These are phyloP conservation scores for Podargus strigoides DNA, from an alignment of 2,797 vertebrate genomes.

Conservation along the genomic window DNA sequence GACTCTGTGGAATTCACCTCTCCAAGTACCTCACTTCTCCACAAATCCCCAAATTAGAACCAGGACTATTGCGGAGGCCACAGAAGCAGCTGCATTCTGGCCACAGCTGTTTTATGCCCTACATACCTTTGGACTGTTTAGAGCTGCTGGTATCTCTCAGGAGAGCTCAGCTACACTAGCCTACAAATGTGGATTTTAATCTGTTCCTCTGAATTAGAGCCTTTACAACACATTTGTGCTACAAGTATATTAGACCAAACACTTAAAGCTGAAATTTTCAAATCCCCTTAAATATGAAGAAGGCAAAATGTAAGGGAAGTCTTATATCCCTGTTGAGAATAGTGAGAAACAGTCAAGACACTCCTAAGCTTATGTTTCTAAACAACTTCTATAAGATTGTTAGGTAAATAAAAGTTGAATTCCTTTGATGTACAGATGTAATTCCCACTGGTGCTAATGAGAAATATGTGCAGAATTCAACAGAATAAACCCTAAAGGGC, in stretches of 20 bases:
- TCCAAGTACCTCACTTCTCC: not conserved
- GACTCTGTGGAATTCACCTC: not conserved
- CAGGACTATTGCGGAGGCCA: not conserved
- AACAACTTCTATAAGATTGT: not conserved
- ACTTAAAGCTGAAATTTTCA: not conserved
- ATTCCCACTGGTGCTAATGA: not conserved
- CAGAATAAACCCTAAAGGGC: not conserved
- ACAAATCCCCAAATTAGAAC: not conserved
- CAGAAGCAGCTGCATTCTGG: not conserved
- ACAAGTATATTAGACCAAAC: not conserved
- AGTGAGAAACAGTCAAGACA: not conserved
- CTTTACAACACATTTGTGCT: not conserved
- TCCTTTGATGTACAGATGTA: not conserved
- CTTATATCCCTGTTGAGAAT: not conserved
- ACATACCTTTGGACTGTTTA: accelerated
- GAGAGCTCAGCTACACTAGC: not conserved
- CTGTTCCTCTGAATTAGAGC: not conserved
- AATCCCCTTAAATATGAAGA: not conserved
- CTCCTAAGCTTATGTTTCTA: not conserved
- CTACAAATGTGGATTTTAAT: not conserved
- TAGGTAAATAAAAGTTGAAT: not conserved
- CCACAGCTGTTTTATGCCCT: not conserved
- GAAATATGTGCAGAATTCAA: not conserved
- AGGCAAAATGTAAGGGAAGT: not conserved
- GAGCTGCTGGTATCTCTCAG: not conserved